Percentiles rank a stretch among this genome's conserved stretches.
Evolutionary conservation across 92 coral and sea anemone genomes (phyloP).

Genomic region (Porites cylindrica): DNA sequence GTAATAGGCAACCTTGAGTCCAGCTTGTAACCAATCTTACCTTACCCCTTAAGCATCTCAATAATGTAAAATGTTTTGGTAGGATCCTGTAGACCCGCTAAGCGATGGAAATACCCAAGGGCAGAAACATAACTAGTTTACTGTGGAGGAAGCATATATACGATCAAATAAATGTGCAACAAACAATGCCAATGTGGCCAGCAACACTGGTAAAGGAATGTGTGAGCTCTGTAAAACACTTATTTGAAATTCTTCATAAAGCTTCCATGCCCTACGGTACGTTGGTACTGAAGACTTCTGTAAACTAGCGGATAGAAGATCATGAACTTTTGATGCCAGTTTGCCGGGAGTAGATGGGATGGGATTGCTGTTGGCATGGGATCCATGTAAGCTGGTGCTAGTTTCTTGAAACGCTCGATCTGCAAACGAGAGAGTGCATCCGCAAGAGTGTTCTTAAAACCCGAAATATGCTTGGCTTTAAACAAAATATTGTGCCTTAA

Average conservation of each 20-base stretch:
- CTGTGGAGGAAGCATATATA: too few relatives aligned
- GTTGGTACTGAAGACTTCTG: too few relatives aligned
- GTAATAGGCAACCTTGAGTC: constrained; percentile 35
- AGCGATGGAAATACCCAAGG: neutral
- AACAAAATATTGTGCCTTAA: constrained; percentile 59
- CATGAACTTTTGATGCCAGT: neutral
- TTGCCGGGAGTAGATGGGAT: neutral
- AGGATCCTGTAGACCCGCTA: neutral
- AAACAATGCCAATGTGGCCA: neutral
- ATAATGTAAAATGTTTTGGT: neutral
- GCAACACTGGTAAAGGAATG: neutral
- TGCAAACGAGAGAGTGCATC: constrained; percentile 71
- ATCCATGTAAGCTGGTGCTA: constrained; percentile 65
- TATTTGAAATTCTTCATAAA: neutral
- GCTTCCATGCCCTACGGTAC: too few relatives aligned
- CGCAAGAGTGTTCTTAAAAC: constrained; percentile 51
- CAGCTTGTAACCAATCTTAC: neutral
- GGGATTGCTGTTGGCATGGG: constrained; percentile 26
- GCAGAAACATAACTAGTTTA: too few relatives aligned
- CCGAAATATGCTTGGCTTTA: constrained; percentile 63
- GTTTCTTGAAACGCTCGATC: constrained; percentile 51
- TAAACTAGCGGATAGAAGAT: neutral
- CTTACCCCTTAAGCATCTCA: constrained; percentile 7
- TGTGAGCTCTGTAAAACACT: neutral
- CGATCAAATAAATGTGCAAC: too few relatives aligned